Conservation (phyloP, 1,140 invertebrate species). For the Diachasmimorpha longicaudata region DNA sequence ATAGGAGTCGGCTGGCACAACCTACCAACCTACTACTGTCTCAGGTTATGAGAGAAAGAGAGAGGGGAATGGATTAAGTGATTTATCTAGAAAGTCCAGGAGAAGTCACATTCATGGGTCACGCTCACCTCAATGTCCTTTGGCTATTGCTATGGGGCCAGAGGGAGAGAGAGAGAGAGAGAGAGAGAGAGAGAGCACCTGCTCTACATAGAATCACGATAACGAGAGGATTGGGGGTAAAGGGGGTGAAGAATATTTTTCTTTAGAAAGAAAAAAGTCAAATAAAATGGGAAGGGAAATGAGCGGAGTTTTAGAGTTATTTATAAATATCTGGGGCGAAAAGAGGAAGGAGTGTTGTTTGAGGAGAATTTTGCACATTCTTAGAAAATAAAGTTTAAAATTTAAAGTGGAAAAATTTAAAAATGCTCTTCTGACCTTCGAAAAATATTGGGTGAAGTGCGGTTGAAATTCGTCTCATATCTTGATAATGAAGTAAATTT, state of each 20-base stretch:
- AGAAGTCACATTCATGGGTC: background rate
- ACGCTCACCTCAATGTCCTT: background rate
- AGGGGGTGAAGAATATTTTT: background rate
- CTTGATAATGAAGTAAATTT: background rate
- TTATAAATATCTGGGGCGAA: too few relatives aligned
- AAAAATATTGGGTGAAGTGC: background rate
- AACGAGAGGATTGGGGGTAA: background rate
- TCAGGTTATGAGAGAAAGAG: background rate
- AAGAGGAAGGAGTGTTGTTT: background rate
- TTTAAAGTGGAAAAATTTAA: background rate
- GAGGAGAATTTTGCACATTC: too few relatives aligned
- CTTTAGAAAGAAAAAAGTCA: too few relatives aligned
- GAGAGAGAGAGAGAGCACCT: too few relatives aligned
- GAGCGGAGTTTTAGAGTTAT: too few relatives aligned
- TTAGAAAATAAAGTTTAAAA: too few relatives aligned
- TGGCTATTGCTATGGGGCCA: background rate
- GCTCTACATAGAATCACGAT: background rate
- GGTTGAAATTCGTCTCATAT: background rate
- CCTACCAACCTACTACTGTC: conserved; percentile 20
- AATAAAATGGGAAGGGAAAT: too few relatives aligned
- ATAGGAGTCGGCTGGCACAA: background rate
- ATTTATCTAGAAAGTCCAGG: conserved; percentile 13
- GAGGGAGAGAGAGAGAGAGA: too few relatives aligned
- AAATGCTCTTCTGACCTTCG: background rate
- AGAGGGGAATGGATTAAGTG: background rate